These are phyloP conservation scores for Ceryle rudis DNA, from an alignment of 2,797 vertebrate genomes.

Conservation along the genomic window DNA sequence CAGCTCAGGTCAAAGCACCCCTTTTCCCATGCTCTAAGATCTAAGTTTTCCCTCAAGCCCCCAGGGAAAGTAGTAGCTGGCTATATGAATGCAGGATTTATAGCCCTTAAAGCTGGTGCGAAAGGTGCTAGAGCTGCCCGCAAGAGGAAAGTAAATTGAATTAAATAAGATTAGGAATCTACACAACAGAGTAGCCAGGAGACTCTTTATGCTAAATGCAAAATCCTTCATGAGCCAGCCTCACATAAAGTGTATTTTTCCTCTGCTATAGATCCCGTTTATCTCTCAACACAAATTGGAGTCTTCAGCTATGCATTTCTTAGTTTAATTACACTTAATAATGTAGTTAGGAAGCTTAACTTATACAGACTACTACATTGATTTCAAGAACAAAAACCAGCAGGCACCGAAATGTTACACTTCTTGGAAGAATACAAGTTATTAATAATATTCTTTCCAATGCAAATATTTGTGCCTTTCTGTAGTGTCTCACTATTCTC, in stretches of 20 bases:
- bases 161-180: conserved; percentile 16
- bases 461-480: conserved; percentile 23
- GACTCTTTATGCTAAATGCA: background rate
- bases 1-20: background rate
- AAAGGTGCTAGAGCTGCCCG: conserved; percentile 21
- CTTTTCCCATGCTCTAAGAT: background rate
- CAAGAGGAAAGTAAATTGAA: conserved; percentile 18
- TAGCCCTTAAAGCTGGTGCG: background rate
- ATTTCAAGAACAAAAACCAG: background rate
- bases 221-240: background rate
- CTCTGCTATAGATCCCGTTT: background rate
- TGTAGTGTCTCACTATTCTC: background rate
- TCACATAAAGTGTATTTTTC: background rate
- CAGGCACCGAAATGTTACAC: background rate
- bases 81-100: background rate
- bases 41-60: background rate
- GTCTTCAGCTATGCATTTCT: background rate
- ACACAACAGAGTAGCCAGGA: background rate
- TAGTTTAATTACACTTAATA: background rate
- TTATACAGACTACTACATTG: background rate
- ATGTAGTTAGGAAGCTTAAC: background rate
- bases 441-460: background rate
- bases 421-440: background rate
- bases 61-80: conserved; percentile 1
- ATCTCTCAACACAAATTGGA: background rate